Conservation (phyloP, 2,113 vertebrate genomes). For the Cephalopterus ornatus region DNA sequence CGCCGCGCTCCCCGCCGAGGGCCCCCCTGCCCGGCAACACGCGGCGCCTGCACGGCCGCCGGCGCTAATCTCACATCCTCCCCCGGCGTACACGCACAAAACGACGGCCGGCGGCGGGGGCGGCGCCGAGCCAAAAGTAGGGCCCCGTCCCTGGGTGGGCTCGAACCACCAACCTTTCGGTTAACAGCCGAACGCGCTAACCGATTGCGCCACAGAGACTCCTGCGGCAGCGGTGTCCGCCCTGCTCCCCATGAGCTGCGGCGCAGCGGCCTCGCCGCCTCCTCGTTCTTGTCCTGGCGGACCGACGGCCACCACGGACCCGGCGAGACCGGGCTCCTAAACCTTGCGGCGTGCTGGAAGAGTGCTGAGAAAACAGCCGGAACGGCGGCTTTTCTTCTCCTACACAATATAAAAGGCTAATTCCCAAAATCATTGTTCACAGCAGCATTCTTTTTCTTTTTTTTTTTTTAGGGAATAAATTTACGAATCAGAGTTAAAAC, state of each 20-base stretch:
- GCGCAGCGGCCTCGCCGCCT: rapidly evolving
- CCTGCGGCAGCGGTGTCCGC: rapidly evolving
- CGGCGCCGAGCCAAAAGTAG: not conserved
- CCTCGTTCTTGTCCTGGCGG: rapidly evolving
- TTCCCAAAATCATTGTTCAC: not conserved
- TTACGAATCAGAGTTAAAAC: not conserved
- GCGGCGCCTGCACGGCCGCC: not conserved
- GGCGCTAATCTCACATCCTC: not conserved
- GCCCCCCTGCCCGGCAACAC: not conserved
- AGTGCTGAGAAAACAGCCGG: rapidly evolving
- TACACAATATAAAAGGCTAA: rapidly evolving
- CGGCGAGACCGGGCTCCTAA: rapidly evolving
- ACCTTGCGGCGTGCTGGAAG: rapidly evolving
- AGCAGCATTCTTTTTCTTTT: not conserved
- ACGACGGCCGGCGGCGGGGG: not conserved
- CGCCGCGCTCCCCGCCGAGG: not conserved
- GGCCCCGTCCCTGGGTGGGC: constrained; percentile 72
- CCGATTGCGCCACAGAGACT: constrained; percentile 67
- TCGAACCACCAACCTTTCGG: constrained; percentile 84
- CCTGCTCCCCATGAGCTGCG: rapidly evolving
- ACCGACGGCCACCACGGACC: rapidly evolving
- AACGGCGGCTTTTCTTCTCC: not conserved
- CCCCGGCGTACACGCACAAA: not conserved
- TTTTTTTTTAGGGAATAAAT: not conserved
- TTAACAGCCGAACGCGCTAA: constrained; percentile 71